Conservation (phyloP, 2,888 invertebrate genomes). For the Callyntrura sp. region DNA sequence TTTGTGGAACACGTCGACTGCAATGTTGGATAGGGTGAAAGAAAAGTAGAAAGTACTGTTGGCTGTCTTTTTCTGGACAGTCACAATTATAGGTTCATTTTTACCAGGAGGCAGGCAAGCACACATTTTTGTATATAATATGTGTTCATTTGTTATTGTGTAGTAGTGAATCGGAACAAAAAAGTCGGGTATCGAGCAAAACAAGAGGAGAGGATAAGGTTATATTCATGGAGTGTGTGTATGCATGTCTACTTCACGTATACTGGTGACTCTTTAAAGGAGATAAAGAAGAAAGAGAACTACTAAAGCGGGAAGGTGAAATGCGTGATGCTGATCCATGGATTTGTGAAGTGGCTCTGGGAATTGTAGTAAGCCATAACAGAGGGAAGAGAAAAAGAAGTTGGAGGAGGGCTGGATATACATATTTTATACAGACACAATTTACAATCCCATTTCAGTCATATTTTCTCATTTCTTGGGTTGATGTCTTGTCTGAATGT, state of each 20-base stretch:
- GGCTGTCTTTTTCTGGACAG: constrained; percentile 62
- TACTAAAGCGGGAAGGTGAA: constrained; percentile 62
- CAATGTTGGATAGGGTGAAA: constrained; percentile 1
- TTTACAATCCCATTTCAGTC: constrained; percentile 80
- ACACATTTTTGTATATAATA: constrained; percentile 2
- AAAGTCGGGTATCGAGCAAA: neutral
- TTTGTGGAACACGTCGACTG: neutral
- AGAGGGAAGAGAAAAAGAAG: constrained; percentile 46
- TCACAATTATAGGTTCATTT: constrained; percentile 65
- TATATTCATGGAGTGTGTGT: constrained; percentile 43
- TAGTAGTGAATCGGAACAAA: constrained; percentile 38
- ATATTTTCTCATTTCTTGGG: constrained; percentile 81
- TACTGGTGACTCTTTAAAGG: constrained; percentile 19
- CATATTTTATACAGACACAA: constrained; percentile 77
- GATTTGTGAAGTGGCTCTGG: constrained; percentile 78
- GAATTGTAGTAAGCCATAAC: constrained; percentile 69
- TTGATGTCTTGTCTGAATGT: constrained; percentile 75
- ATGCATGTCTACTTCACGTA: constrained; percentile 31
- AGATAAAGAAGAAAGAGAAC: constrained; percentile 53
- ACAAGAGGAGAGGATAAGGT: neutral
- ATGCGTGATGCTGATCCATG: constrained; percentile 79
- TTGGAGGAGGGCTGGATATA: constrained; percentile 76
- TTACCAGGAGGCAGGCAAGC: constrained; percentile 13
- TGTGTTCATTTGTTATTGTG: constrained; percentile 29
- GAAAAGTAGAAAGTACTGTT: constrained; percentile 65